phyloP scores from a whole-genome alignment of 2,797 vertebrate species.

The Scarus forsteni region DNA sequence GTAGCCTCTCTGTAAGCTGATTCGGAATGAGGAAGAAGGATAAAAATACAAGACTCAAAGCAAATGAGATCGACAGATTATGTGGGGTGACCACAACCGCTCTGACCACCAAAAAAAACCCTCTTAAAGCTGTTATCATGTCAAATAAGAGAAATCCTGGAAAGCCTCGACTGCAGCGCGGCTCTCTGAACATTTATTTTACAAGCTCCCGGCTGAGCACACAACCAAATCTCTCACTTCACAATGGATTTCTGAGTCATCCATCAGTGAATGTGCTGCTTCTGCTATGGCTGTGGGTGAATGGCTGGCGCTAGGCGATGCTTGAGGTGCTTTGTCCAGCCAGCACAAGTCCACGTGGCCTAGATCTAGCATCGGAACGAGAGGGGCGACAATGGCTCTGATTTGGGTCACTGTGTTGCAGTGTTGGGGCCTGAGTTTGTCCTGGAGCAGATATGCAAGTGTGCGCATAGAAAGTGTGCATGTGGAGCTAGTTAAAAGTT shows the following conservation, averaged over 20 bases:
- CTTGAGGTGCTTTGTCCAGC: slow-evolving; percentile 46
- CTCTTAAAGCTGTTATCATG: slow-evolving; percentile 57
- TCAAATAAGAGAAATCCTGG: slow-evolving; percentile 58
- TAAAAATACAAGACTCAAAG: slow-evolving; percentile 27
- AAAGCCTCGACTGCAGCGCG: slow-evolving; percentile 41
- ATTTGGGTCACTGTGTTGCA: slow-evolving; percentile 62
- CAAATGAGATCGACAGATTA: slow-evolving; percentile 65
- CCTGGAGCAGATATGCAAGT: slow-evolving; percentile 19
- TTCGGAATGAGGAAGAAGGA: slow-evolving; percentile 29
- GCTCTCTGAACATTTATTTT: slow-evolving; percentile 45
- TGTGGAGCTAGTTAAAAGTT: slow-evolving; percentile 31
- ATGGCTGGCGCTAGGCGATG: slow-evolving; percentile 12
- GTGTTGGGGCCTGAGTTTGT: slow-evolving; percentile 28
- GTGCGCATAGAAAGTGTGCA: slow-evolving; percentile 14
- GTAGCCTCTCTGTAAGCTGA: slow-evolving; percentile 52
- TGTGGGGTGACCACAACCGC: slow-evolving; percentile 44
- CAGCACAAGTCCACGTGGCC: slow-evolving; percentile 48
- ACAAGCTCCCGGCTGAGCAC: slow-evolving; percentile 48
- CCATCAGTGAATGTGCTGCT: slow-evolving; percentile 49
- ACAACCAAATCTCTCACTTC: slow-evolving; percentile 60
- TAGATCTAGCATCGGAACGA: slow-evolving; percentile 35
- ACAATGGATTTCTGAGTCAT: slow-evolving; percentile 58
- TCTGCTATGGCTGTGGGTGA: slow-evolving; percentile 26
- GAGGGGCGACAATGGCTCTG: slow-evolving; percentile 11
- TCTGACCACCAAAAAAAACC: slow-evolving; percentile 48